Conservation (phyloP, 2,888 invertebrate species). For the Brachyopa scutellaris region DNA sequence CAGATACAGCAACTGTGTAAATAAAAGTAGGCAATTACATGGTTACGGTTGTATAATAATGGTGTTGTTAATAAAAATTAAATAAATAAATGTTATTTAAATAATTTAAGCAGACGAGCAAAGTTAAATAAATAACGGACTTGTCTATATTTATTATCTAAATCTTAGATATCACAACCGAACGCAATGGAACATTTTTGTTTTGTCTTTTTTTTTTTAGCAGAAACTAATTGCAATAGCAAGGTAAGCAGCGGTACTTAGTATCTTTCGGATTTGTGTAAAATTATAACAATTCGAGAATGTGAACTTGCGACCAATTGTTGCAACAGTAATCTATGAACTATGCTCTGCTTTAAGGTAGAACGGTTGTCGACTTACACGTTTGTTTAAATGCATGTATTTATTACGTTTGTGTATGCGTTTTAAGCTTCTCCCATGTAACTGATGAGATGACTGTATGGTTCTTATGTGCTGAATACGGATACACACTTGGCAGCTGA, state of each 20-base stretch:
- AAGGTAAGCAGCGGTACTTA: no score
- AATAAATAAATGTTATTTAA: no score
- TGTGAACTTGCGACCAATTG: conserved; percentile 9
- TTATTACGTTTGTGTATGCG: no score
- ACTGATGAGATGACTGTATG: no score
- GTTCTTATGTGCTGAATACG: no score
- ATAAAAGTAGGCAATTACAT: conserved; percentile 31
- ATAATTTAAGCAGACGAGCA: no score
- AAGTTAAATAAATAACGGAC: conserved; percentile 20
- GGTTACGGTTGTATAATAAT: conserved; percentile 19
- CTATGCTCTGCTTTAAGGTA: background rate
- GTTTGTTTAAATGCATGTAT: no score
- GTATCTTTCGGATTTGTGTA: background rate
- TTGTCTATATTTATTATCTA: conserved; percentile 36
- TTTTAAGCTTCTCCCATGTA: no score
- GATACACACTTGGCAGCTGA: no score
- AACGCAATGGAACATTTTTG: background rate
- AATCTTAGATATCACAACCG: background rate
- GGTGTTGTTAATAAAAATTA: conserved; percentile 34
- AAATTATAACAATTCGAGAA: background rate
- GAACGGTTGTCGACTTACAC: background rate
- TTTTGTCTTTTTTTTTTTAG: background rate
- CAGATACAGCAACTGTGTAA: conserved; percentile 27
- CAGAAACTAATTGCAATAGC: no score
- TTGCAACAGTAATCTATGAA: background rate